Base-by-base conservation (phyloP, 2,888 invertebrate genomes). In the Perdita meconis region DNA sequence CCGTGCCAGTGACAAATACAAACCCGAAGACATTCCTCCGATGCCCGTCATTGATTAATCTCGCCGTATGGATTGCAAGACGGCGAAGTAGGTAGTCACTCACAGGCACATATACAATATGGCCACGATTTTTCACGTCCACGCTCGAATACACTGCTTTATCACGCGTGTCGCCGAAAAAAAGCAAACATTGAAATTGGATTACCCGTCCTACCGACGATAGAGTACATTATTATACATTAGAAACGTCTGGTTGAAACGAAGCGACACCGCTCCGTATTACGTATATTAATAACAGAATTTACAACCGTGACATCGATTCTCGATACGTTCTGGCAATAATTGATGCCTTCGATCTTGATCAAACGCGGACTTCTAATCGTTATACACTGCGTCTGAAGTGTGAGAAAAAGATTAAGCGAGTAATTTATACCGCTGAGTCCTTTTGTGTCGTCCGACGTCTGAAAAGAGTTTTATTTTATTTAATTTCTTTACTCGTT, bases 1-100 rank as follows among this genome's bases (percentile, higher is more conserved):
- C 85, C 88, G 87, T 87, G 87, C 89, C 82, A 86, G 89, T 89
- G 89, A 90, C 90, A 90, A 90, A 90, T 89, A 90, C 88, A 87
- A 90, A 90, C 88, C 87, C 78, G 79, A 85, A 80, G 78, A 84
- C 74, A 77, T 78, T 81, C 77, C 47, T 73, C 81, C 69, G 77
- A 71, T 74, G 78, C 53, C 68, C 65, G 80, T 72, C 80, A 47
- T 70, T 78, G 67, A 82, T 82, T 82, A 82, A 82, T 80, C 81
- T 64, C 78, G 76, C 59, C 76, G 68, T 76, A 80, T 77, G 77
- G 70, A 77, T 78, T 42, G 66, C 64, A 63, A 69, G 76, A 78
- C 69, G 76, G 77, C 50, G 69, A 65, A 65, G 77, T 34, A 65
- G 77, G 77, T 59, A 78, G 77, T 78, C 77, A 76, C 60, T 78